A percentile compares a stretch with the other conserved stretches of the same genome.
Evolutionary conservation across 2,888 invertebrate species (phyloP).

Genomic region (Apoderus coryli): DNA sequence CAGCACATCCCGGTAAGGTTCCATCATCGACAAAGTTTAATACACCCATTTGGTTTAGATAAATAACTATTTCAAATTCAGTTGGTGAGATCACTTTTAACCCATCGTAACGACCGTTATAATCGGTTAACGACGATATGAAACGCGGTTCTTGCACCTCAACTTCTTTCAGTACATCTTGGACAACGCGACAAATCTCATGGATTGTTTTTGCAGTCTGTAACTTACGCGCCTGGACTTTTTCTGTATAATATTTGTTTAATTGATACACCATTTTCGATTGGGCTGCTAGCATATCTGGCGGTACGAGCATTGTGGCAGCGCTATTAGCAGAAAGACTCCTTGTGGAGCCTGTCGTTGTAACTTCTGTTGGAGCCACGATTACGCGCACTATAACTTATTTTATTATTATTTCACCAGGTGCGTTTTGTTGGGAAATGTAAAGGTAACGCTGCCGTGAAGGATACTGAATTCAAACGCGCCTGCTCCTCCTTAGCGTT

Average conservation of each 20-base stretch:
- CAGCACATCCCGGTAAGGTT: constrained; percentile 66
- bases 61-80: constrained; percentile 72
- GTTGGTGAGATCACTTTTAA: constrained; percentile 61
- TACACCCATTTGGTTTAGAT: constrained; percentile 78
- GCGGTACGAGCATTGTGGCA: constrained; percentile 70
- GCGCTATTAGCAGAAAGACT: constrained; percentile 24
- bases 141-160: constrained; percentile 73
- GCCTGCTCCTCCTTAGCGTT: too few species aligned
- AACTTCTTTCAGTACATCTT: constrained; percentile 70
- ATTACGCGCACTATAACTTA: too few species aligned
- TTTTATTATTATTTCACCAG: too few species aligned
- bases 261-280: constrained; percentile 87
- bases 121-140: constrained; percentile 61
- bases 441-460: too few species aligned
- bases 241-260: constrained; percentile 64
- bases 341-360: constrained; percentile 23
- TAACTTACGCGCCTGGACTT: constrained; percentile 57
- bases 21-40: constrained; percentile 83
- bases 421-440: too few species aligned
- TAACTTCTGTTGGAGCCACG: constrained; percentile 25
- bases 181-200: constrained; percentile 65
- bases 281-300: constrained; percentile 89
- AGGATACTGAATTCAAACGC: too few species aligned
- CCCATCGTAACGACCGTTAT: constrained; percentile 63
- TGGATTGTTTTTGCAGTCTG: constrained; percentile 57